Evolutionary conservation across 1,140 invertebrate species (phyloP).

Genomic region (Melipona quadrifasciata): DNA sequence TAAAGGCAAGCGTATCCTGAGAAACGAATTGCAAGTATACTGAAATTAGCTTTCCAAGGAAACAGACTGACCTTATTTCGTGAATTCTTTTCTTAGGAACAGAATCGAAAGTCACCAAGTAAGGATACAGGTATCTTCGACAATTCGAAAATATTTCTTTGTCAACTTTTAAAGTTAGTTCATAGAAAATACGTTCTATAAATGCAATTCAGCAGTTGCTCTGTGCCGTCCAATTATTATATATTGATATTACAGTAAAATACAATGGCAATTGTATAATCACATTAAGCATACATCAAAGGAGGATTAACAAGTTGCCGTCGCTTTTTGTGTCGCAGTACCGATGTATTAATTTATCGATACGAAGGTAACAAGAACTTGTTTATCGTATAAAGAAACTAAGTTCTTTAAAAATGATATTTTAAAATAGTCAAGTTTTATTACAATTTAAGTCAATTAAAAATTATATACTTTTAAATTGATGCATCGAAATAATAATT

Average conservation of each 20-base stretch:
- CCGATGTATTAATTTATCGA: not conserved
- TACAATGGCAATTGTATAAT: not conserved
- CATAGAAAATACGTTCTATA: not conserved
- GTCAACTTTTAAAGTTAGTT: not conserved
- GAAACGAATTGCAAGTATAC: conserved; percentile 25
- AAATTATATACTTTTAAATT: no score
- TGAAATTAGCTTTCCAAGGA: conserved; percentile 42
- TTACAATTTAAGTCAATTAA: no score
- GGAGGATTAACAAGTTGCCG: not conserved
- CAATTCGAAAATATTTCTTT: not conserved
- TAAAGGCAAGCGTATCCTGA: conserved; percentile 4
- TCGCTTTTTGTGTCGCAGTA: not conserved
- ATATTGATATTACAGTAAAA: not conserved
- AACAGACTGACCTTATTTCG: conserved; percentile 44
- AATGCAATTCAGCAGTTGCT: not conserved
- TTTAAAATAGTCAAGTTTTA: no score
- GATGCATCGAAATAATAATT: no score
- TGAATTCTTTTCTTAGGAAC: conserved; percentile 8
- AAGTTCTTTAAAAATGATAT: no score
- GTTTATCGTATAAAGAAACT: no score
- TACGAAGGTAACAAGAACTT: not conserved
- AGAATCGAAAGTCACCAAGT: conserved; percentile 7
- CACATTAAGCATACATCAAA: not conserved
- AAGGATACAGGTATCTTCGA: not conserved
- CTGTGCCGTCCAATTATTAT: not conserved